Evolutionary conservation across 2,797 vertebrate species (phyloP), one percentile per base, ranked within the genome.

Genomic region (Amphiprion clarkii): DNA sequence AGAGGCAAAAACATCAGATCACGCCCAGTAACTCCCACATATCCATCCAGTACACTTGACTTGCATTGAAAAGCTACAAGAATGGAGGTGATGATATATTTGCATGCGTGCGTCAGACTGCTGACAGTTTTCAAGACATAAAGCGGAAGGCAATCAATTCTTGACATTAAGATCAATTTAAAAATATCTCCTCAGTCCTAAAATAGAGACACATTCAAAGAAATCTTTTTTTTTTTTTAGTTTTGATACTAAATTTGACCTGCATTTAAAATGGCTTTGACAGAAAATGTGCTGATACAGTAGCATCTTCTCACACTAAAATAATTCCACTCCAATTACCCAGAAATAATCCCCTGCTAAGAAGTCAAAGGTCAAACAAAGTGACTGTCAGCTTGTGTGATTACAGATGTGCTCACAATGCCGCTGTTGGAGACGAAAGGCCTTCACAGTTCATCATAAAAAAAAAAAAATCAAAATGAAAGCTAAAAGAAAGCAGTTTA

Each of bases 291-390:
- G 42, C 54, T n/a, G 6, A 58, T 33, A n/a, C 3, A 4, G 36
- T 25, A 27, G n/a, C 68, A 51, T 68, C 49, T 57, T 57, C 54
- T 36, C 10, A 49, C 23, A 46, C 25, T 27, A 52, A 66, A 49
- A 72, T 62, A 71, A 74, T 81, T 76, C 74, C 17, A n/a, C 61
- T 75, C 51, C 69, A 76, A 70, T 82, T 91, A 69, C 63, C 88
- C 82, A 87, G 76, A 82, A 71, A 74, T 75, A 61, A 66, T 74
- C 33, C 57, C 25, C 60, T n/a, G 54, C 52, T 11, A 14, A 79
- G 73, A 82, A 84, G 76, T 88, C 84, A 82, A 58, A 75, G 88
- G 91, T 90, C 87, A 81, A 76, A 79, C 36, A 71, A 27, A 88
- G 85, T 78, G 82, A 83, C 85, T 85, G 87, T 87, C 83, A 56